These are phyloP conservation scores for Halcyon leucocephala DNA, from an alignment of 2,797 vertebrate species.

Conservation along the genomic window DNA sequence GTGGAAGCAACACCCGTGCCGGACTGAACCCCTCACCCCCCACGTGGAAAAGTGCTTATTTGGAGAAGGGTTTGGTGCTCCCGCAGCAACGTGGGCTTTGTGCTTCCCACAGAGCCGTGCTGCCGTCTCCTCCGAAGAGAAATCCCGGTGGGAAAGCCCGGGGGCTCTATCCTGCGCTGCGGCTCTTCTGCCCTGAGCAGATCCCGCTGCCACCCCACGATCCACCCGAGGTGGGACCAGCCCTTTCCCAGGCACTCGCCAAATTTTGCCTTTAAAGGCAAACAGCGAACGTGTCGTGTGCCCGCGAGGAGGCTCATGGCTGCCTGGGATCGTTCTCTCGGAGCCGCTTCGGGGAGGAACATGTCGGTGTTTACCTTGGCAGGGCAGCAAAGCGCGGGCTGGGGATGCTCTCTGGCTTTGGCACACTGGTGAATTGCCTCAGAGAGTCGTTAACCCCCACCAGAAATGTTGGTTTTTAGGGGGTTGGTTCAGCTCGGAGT, in stretches of 20 bases:
- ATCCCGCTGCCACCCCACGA: neutral
- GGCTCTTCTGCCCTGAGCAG: neutral
- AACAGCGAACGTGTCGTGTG: neutral
- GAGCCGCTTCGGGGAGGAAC: constrained; percentile 14
- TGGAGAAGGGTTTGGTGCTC: neutral
- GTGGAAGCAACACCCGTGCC: neutral
- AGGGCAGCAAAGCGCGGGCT: neutral
- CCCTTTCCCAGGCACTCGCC: neutral
- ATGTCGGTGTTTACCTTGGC: constrained; percentile 23
- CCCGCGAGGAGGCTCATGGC: neutral
- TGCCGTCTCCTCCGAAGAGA: fast-evolving
- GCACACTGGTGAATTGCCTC: neutral
- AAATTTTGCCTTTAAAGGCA: constrained; percentile 69
- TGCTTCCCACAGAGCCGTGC: neutral
- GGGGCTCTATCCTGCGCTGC: neutral
- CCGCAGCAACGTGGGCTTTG: fast-evolving
- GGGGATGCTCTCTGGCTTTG: neutral
- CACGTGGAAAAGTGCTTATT: fast-evolving
- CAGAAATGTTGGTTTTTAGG: neutral
- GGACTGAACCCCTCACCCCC: neutral
- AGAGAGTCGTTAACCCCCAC: neutral
- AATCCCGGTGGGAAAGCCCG: neutral
- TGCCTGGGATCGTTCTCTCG: neutral
- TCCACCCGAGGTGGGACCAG: neutral
- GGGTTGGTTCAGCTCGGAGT: neutral